Evolutionary conservation across 2,797 vertebrate species (phyloP).

Genomic region (Fundulus diaphanus): DNA sequence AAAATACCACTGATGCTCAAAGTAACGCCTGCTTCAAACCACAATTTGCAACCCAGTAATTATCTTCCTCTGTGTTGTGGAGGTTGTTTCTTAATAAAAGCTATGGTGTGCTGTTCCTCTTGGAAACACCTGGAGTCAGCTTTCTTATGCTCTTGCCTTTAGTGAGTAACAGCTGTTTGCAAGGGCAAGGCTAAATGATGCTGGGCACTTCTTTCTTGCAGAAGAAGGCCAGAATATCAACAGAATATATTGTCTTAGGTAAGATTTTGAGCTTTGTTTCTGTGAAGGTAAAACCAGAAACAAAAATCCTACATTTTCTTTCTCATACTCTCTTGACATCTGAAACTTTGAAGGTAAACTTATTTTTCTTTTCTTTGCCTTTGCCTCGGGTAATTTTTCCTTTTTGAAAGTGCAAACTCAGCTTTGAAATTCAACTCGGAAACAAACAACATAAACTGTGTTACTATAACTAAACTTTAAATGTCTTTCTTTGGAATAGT

Average conservation of each 20-base stretch:
- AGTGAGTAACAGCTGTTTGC: constrained; percentile 23
- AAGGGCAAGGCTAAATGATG: constrained; percentile 18
- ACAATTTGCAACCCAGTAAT: constrained; percentile 36
- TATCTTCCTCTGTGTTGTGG: constrained; percentile 25
- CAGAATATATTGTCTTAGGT: neutral
- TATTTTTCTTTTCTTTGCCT: neutral
- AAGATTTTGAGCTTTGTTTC: neutral
- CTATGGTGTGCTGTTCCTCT: neutral
- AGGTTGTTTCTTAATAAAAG: constrained; percentile 6
- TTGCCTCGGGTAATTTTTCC: neutral
- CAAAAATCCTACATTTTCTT: neutral
- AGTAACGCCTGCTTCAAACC: constrained; percentile 48
- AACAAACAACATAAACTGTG: neutral
- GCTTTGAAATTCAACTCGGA: neutral
- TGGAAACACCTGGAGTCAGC: constrained; percentile 43
- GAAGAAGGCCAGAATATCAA: neutral
- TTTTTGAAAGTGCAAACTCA: neutral
- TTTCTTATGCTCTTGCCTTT: constrained; percentile 6
- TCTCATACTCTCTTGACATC: too few relatives aligned
- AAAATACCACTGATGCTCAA: constrained; percentile 31
- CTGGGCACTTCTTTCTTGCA: neutral
- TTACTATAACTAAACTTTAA: neutral
- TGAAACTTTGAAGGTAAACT: neutral
- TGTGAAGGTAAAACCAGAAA: neutral
- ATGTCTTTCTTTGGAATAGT: neutral